Evolutionary conservation across 2,888 invertebrate genomes (phyloP).

Genomic region (Yponomeuta cagnagella): DNA sequence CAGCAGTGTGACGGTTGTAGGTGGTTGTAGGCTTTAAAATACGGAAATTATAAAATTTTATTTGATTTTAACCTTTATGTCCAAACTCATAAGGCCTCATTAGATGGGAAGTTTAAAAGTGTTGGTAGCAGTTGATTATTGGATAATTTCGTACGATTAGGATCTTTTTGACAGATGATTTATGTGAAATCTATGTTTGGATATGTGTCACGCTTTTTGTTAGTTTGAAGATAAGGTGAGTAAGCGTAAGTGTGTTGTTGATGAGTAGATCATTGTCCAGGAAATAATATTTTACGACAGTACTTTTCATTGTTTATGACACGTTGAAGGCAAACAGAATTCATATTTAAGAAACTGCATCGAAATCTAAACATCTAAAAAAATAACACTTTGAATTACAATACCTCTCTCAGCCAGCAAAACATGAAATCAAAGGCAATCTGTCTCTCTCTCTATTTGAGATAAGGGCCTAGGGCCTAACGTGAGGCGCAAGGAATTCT

Average conservation of each 20-base stretch:
- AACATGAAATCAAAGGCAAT: no score
- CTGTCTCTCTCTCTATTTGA: no score
- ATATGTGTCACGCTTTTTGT: background rate
- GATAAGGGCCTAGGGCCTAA: no score
- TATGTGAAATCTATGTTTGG: background rate
- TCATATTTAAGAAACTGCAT: background rate
- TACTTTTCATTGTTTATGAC: background rate
- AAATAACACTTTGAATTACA: no score
- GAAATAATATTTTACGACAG: background rate
- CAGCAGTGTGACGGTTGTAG: constrained; percentile 33
- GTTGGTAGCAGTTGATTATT: constrained; percentile 50
- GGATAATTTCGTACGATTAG: constrained; percentile 66
- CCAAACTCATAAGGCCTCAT: background rate
- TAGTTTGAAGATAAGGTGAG: background rate
- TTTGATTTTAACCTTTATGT: background rate
- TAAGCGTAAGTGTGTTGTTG: background rate
- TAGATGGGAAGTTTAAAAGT: background rate
- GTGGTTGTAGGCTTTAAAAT: background rate
- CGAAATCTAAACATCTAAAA: background rate
- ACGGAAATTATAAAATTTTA: background rate
- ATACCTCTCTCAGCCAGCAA: no score
- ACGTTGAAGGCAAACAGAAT: background rate
- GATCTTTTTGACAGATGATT: constrained; percentile 33
- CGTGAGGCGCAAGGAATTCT: no score
- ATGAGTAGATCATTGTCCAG: background rate